Evolutionary conservation across 1,140 invertebrate genomes (phyloP).

Genomic region (Parasteatoda tepidariorum): DNA sequence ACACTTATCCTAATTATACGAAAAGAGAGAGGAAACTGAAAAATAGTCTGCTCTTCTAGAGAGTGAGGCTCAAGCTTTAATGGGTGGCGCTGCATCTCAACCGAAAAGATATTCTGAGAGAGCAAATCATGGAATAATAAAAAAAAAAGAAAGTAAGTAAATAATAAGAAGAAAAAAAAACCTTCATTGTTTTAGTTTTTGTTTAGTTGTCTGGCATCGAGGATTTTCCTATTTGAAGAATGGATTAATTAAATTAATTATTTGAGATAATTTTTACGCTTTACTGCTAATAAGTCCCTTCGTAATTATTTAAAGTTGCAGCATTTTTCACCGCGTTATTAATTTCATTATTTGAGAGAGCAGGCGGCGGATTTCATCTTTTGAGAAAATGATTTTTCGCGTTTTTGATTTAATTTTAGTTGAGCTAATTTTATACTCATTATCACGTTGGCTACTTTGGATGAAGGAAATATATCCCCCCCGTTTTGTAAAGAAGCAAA

Average conservation of each 20-base stretch:
- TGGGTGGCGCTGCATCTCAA: too few species aligned
- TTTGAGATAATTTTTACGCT: conserved; percentile 30
- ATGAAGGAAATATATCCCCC: too few species aligned
- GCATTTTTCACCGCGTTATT: background rate
- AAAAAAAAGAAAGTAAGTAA: conserved; percentile 19
- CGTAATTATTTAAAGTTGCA: conserved; percentile 17
- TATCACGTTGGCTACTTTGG: too few species aligned
- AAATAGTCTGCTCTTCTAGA: conserved; percentile 53
- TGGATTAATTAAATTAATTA: conserved; percentile 57
- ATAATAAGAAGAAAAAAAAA: conserved; percentile 12
- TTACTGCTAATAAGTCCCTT: conserved; percentile 44
- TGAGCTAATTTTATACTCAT: too few species aligned
- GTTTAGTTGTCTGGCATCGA: conserved; percentile 20
- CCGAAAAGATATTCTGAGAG: too few species aligned
- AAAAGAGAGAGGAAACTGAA: conserved; percentile 48
- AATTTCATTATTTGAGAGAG: conserved; percentile 15
- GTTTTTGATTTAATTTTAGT: too few species aligned
- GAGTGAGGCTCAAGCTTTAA: too few species aligned
- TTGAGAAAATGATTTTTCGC: too few species aligned
- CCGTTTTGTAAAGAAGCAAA: too few species aligned
- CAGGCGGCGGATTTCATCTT: too few species aligned
- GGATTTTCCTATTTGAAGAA: conserved; percentile 9
- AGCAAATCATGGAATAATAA: background rate
- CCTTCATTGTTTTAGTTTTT: background rate
- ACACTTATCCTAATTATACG: conserved; percentile 56